phyloP scores from a whole-genome alignment of 2,797 vertebrate species.

The Cirrhinus mrigala region DNA sequence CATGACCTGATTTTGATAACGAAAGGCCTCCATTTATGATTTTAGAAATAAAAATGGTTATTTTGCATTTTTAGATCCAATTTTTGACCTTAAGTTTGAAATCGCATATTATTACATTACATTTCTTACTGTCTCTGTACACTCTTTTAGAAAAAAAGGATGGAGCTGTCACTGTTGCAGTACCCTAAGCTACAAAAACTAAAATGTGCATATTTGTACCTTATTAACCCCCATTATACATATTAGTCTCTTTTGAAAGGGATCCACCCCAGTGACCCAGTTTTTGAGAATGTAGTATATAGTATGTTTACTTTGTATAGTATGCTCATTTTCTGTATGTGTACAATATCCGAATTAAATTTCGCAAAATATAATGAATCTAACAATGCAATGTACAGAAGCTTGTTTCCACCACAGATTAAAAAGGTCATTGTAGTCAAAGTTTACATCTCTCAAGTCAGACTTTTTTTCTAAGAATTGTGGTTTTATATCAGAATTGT shows the following conservation, averaged over 20 bases:
- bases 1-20: background rate
- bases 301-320: background rate
- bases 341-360: background rate
- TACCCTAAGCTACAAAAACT: too few species aligned
- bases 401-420: too few species aligned
- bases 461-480: too few species aligned
- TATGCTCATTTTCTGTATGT: background rate
- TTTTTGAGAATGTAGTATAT: background rate
- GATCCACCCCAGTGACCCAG: too few species aligned
- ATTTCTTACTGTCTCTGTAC: background rate
- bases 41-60: background rate
- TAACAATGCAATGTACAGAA: background rate
- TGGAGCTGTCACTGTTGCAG: too few species aligned
- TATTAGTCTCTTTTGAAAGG: too few species aligned
- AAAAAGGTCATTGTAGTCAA: background rate
- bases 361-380: background rate
- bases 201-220: too few species aligned
- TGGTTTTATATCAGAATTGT: background rate
- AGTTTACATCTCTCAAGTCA: too few species aligned
- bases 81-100: background rate
- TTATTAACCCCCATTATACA: background rate
- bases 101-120: background rate
- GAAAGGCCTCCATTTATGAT: background rate
- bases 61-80: background rate
- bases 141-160: background rate